Evolutionary conservation across 53 echinoderm and acorn worm genomes (phyloP).

Genomic region (Apostichopus leukothele): DNA sequence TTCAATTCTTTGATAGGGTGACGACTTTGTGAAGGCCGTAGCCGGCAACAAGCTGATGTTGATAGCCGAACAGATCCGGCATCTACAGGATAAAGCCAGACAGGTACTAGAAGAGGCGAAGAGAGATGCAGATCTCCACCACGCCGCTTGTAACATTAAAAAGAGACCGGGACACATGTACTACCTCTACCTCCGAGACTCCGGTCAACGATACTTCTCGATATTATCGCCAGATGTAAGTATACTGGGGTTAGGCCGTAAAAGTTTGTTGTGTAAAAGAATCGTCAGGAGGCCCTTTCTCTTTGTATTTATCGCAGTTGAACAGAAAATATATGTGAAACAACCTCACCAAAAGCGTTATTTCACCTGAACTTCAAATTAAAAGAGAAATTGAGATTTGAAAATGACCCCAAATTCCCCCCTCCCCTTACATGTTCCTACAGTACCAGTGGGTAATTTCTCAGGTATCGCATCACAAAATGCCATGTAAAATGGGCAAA

Average conservation of each 20-base stretch:
- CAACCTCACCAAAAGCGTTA: too few species aligned
- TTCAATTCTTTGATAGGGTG: slow-evolving; percentile 58
- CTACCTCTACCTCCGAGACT: slow-evolving; percentile 80
- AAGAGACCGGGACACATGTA: slow-evolving; percentile 87
- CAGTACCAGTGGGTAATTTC: too few species aligned
- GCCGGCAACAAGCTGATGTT: slow-evolving; percentile 84
- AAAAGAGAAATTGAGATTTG: too few species aligned
- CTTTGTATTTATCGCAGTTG: too few species aligned
- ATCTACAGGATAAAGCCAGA: slow-evolving; percentile 87
- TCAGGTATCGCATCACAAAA: too few species aligned
- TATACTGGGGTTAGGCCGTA: not conserved
- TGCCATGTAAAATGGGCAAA: too few species aligned
- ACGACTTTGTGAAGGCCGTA: slow-evolving; percentile 88
- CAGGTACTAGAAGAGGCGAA: slow-evolving; percentile 87
- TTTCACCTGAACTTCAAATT: too few species aligned
- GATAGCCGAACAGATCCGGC: slow-evolving; percentile 93
- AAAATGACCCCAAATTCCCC: too few species aligned
- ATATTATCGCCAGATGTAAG: slow-evolving; percentile 84
- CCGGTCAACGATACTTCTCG: slow-evolving; percentile 92
- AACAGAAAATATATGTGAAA: too few species aligned
- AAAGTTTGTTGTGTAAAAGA: too few species aligned
- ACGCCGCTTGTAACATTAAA: slow-evolving; percentile 93
- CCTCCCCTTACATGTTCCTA: too few species aligned
- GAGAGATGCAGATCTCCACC: slow-evolving; percentile 87
- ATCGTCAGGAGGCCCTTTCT: too few species aligned